phyloP scores from a whole-genome alignment of 2,888 invertebrate genomes.

The Nemurella pictetii region DNA sequence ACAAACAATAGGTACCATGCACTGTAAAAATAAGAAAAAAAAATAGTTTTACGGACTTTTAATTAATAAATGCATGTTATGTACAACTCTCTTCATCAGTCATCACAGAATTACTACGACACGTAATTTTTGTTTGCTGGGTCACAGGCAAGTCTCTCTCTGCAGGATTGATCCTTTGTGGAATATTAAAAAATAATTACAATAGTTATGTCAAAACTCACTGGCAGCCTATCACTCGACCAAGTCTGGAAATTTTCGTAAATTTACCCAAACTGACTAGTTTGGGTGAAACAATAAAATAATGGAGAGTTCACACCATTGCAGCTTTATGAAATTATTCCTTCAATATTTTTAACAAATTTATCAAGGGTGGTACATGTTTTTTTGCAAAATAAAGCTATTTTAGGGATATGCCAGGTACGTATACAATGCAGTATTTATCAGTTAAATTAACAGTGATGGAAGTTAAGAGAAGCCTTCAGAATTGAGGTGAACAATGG shows the following conservation, averaged over 20 bases:
- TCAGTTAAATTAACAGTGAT: neutral
- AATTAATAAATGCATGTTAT: conserved; percentile 11
- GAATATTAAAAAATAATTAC: conserved; percentile 8
- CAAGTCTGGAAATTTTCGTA: neutral
- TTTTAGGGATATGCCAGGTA: neutral
- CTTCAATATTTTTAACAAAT: neutral
- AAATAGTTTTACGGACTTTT: conserved; percentile 14
- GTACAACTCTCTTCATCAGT: neutral
- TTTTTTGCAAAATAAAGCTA: neutral
- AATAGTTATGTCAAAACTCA: neutral
- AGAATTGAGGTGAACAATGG: too few species aligned
- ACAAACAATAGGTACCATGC: too few species aligned
- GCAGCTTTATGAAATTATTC: neutral
- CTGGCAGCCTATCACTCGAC: neutral
- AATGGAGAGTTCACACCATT: neutral
- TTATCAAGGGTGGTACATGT: neutral
- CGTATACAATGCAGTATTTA: neutral
- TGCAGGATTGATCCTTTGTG: neutral
- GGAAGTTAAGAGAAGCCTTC: too few species aligned
- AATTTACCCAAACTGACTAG: neutral
- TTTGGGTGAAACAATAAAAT: neutral
- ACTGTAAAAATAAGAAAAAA: too few species aligned
- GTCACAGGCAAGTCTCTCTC: conserved; percentile 9
- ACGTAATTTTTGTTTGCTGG: neutral
- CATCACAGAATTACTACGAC: neutral